Evolutionary conservation across 2,113 vertebrate genomes (phyloP), one percentile per base, ranked within the genome.

Genomic region (Corythoichthys intestinalis): DNA sequence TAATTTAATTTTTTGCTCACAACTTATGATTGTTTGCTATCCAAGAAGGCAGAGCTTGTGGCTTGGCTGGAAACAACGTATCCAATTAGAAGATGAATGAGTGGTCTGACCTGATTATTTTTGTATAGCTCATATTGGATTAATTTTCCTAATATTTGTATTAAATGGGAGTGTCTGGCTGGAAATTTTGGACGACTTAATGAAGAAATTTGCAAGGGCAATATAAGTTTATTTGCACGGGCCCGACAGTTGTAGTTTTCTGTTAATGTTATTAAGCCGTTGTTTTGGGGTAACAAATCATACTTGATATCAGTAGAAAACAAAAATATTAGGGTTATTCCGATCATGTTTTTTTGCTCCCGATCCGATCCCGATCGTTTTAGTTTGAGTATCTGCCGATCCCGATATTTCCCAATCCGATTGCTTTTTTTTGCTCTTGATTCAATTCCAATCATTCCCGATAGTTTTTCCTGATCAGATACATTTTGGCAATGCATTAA

Each of bases 11-110:
- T 28, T 12, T 49, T 70, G n/a, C 47, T 60, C 35, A 6, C 14
- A 6, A 44, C 77, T 65, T 2, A 57, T 59, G 80, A 70, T 65
- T 41, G 57, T 79, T 75, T 70, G n/a, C 65, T 63, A 69, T 74
- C 66, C 52, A 38, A 65, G 49, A 62, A 38, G 53, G 65, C 52
- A 20, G 38, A 17, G 35, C 65, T 77, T 62, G 59, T 44, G 39
- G 39, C 17, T n/a, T 62, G 59, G 15, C 59, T 20, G 35, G 13
- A 60, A 38, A 38, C 35, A 14, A 13, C 4, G 28, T 12, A 28
- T 28, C 1, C 20, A 28, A 28, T 28, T 28, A 28, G 20, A 28
- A 28, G 20, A 28, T 28, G 20, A 17, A 34, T 56, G 53, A 56
- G 53, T 20, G 34, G 34, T 58, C 37, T 38, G 35, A 60, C 58